These are phyloP conservation scores for Physocephala rufipes DNA, from an alignment of 2,888 invertebrate species.

Conservation along the genomic window DNA sequence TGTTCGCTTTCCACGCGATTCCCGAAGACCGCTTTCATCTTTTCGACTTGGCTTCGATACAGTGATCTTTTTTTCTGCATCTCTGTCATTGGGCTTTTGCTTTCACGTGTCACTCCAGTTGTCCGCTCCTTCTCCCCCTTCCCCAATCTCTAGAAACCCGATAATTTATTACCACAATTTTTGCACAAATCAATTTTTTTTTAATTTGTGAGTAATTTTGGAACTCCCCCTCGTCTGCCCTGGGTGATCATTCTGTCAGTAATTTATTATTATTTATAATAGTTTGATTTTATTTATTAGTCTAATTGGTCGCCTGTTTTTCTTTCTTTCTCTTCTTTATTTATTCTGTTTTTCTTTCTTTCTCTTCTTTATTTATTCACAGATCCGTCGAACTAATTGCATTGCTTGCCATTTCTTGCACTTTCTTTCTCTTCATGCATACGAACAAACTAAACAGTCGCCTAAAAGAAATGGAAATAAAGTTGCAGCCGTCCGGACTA, in stretches of 20 bases:
- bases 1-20: too few relatives aligned
- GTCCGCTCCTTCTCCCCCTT: too few relatives aligned
- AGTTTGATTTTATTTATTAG: background rate
- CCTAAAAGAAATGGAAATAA: slow-evolving; percentile 82
- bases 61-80: too few relatives aligned
- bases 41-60: too few relatives aligned
- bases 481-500: slow-evolving; percentile 74
- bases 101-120: too few relatives aligned
- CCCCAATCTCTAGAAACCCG: too few relatives aligned
- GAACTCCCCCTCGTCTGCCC: slow-evolving; percentile 31
- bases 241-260: background rate
- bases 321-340: background rate
- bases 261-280: background rate
- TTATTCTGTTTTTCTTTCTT: slow-evolving; percentile 30
- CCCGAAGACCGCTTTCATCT: too few relatives aligned
- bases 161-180: too few relatives aligned
- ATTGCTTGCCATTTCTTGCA: slow-evolving; percentile 82
- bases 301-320: background rate
- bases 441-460: slow-evolving; percentile 83
- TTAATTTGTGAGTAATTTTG: background rate
- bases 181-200: too few relatives aligned
- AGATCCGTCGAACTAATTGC: slow-evolving; percentile 88
- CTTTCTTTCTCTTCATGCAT: slow-evolving; percentile 85
- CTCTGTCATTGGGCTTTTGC: too few relatives aligned
- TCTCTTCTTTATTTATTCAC: slow-evolving; percentile 52